Evolutionary conservation across 2,888 invertebrate species (phyloP).

Genomic region (Sphinx pinastri): DNA sequence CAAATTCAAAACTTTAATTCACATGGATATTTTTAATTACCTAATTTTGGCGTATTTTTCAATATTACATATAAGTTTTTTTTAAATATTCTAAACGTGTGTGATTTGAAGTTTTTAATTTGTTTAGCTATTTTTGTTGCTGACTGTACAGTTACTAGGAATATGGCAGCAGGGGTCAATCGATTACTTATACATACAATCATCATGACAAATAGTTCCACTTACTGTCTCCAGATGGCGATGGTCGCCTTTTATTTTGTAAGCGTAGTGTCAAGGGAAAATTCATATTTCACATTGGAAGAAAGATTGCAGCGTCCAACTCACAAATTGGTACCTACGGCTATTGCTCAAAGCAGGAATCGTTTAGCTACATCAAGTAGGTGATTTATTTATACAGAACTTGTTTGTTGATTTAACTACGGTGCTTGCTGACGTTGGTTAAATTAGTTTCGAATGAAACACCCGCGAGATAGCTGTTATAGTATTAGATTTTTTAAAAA

Average conservation of each 20-base stretch:
- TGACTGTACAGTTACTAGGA: slow-evolving; percentile 46
- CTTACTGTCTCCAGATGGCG: slow-evolving; percentile 53
- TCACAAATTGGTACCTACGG: slow-evolving; percentile 43
- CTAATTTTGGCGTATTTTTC: too few relatives aligned
- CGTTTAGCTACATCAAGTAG: slow-evolving; percentile 30
- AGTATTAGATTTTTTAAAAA: too few relatives aligned
- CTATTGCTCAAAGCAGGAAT: slow-evolving; percentile 47
- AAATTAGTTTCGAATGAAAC: too few relatives aligned
- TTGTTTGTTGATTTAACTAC: not conserved
- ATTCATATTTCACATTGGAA: slow-evolving; percentile 46
- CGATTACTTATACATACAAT: slow-evolving; percentile 53
- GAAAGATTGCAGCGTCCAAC: slow-evolving; percentile 44
- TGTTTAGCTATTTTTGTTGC: too few relatives aligned
- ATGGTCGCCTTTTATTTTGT: slow-evolving; percentile 51
- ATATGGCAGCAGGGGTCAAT: slow-evolving; percentile 50
- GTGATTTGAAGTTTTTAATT: too few relatives aligned
- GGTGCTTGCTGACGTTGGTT: not conserved
- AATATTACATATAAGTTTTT: too few relatives aligned
- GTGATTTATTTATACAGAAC: not conserved
- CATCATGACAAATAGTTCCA: slow-evolving; percentile 62
- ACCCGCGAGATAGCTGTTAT: too few relatives aligned
- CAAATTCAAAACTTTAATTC: too few relatives aligned
- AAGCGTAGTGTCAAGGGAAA: slow-evolving; percentile 39
- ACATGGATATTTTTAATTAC: too few relatives aligned
- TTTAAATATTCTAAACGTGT: too few relatives aligned